Base-by-base conservation (phyloP, 2,797 vertebrate genomes). In the Orestias chungarensis region DNA sequence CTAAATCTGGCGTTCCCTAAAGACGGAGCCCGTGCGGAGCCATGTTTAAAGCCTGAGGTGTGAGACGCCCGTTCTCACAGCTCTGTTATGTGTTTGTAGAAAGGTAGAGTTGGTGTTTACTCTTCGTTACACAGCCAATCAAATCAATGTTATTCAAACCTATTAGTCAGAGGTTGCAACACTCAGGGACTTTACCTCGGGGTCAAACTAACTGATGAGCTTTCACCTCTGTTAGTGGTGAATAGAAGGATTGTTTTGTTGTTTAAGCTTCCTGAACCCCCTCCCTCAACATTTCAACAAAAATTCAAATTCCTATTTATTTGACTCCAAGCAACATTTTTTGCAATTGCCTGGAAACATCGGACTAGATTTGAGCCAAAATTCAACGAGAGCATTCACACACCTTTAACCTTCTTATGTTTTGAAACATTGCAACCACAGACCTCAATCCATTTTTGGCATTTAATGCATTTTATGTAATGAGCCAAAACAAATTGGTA, bases 1-100 rank as follows among this genome's bases (percentile, higher is more conserved):
- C 57, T 88, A 93, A 94, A 94, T 92, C 88, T 38, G 44, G 74
- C 70, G 80, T 93, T 94, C 91, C 82, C 87, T 94, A 93, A 94
- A 86, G 79, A 83, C 52, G 70, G 76, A 79, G 80, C 87, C 87
- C 78, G 82, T 92, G 92, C 55, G 61, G 79, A 80, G 81, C 75
- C 89, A 90, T 86, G 89, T 79, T 87, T 74, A 85, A 89, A 89
- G 90, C 86, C 65, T 90, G 76, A 86, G 72, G 78, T 70, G 78
- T 40, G 64, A 62, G 52, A 70, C 61, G 72, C 80, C 54, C 72
- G 70, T 68, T 43, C 62, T 86, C n/a, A 43, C 31, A 35, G 75
- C 61, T 17, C 44, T 66, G 47, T n/a, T 82, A 54, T 64, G 65
- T 64, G 62, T 27, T 1, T 47, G 54, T 8, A 62, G 57, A 73